Conservation (phyloP, 2,888 invertebrate genomes). For the Chaitophorus viminalis region DNA sequence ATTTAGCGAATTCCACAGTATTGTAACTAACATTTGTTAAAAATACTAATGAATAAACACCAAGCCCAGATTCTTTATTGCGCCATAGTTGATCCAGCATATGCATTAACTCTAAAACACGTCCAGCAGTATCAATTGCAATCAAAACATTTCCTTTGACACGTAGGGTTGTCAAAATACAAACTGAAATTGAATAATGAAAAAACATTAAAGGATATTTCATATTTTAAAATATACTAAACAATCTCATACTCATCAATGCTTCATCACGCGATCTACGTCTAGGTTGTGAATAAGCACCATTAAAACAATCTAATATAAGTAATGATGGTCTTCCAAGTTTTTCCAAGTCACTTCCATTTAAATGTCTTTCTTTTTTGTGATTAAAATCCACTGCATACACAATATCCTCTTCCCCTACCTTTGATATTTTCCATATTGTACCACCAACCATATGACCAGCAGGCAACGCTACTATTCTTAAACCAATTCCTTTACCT, state of each 20-base stretch:
- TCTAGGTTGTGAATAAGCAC: conserved; percentile 90
- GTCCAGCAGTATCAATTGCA: conserved; percentile 95
- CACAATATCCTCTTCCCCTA: conserved; percentile 97
- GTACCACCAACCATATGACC: conserved; percentile 99
- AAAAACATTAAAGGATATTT: not conserved
- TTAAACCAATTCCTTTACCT: conserved; percentile 95
- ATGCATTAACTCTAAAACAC: conserved; percentile 94
- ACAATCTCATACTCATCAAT: conserved; percentile 81
- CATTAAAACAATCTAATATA: conserved; percentile 96
- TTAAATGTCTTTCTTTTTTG: conserved; percentile 96
- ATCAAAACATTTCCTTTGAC: conserved; percentile 96
- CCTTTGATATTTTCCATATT: conserved; percentile 98
- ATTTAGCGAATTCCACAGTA: conserved; percentile 98
- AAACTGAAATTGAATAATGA: conserved; percentile 73
- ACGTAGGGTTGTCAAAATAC: conserved; percentile 91
- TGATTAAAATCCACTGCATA: conserved; percentile 99
- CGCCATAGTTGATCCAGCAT: conserved; percentile 95
- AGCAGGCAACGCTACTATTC: conserved; percentile 93
- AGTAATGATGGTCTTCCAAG: conserved; percentile 91
- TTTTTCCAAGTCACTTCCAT: conserved; percentile 92
- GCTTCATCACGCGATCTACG: conserved; percentile 93
- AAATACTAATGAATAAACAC: conserved; percentile 92
- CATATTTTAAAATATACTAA: not conserved
- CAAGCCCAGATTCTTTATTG: conserved; percentile 92
- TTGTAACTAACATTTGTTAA: conserved; percentile 97